These are phyloP conservation scores for Enteromius thamalakanensis DNA, from an alignment of 2,797 vertebrate genomes.

Conservation along the genomic window DNA sequence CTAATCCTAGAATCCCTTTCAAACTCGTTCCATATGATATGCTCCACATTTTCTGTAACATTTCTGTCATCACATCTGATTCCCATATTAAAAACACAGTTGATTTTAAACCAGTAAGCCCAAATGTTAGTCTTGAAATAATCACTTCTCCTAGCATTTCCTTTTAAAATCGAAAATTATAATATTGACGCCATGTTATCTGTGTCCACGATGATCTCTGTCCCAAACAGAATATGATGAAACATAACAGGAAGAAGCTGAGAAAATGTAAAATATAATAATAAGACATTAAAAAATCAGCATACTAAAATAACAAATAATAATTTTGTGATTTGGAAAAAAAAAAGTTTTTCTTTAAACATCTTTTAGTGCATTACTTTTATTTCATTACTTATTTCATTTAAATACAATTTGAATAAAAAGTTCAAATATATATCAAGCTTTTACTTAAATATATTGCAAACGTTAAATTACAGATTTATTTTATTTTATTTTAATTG, in stretches of 20 bases:
- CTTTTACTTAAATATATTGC: neutral
- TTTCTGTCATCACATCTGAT: too few relatives aligned
- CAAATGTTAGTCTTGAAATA: too few relatives aligned
- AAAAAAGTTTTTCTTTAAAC: neutral
- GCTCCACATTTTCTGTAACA: too few relatives aligned
- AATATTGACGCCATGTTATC: too few relatives aligned
- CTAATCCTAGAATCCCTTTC: too few relatives aligned
- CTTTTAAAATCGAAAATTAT: too few relatives aligned
- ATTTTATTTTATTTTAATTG: neutral
- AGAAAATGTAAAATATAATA: neutral
- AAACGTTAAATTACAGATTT: slow-evolving; percentile 1
- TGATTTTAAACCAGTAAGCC: too few relatives aligned
- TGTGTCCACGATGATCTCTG: neutral
- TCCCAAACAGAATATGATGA: neutral
- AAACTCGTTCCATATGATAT: too few relatives aligned
- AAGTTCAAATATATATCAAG: neutral
- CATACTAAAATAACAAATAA: too few relatives aligned
- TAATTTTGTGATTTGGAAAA: too few relatives aligned
- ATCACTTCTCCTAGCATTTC: too few relatives aligned
- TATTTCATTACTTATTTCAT: neutral
- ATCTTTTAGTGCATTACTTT: neutral
- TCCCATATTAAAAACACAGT: too few relatives aligned
- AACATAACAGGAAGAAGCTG: neutral
- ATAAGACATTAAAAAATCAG: neutral
- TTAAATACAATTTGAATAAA: slow-evolving; percentile 6